A percentile compares a stretch with the other conserved stretches of the same genome.
phyloP scores from a whole-genome alignment of 1,140 invertebrate species.

The Mercenaria mercenaria region DNA sequence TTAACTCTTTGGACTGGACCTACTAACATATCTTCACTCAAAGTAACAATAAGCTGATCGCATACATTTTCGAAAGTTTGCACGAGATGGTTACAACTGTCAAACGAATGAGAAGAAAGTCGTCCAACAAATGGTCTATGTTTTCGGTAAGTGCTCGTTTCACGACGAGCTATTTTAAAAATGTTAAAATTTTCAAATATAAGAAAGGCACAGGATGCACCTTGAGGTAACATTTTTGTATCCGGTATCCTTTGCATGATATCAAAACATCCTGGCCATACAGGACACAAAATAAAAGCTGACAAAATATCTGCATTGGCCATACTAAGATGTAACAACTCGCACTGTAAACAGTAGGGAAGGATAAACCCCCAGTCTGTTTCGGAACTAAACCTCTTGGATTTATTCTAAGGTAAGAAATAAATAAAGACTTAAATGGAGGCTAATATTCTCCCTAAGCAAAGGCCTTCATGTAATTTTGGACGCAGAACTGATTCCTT shows the following conservation, averaged over 20 bases:
- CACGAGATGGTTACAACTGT: too few relatives aligned
- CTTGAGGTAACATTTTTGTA: conserved; percentile 17
- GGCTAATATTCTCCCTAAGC: neutral
- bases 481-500: neutral
- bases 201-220: neutral
- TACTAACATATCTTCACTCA: neutral
- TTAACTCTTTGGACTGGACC: too few relatives aligned
- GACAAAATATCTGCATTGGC: conserved; percentile 58
- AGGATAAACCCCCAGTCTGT: neutral
- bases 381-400: neutral
- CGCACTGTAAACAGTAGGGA: neutral
- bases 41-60: neutral
- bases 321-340: conserved; percentile 40
- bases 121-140: neutral
- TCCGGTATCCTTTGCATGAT: neutral
- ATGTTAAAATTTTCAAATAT: conserved; percentile 14
- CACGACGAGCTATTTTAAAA: neutral
- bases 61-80: too few relatives aligned
- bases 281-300: conserved; percentile 37
- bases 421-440: neutral
- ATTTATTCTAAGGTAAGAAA: neutral
- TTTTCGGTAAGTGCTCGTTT: neutral
- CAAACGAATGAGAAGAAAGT: neutral
- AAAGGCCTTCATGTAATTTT: neutral
- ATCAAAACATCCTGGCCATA: neutral